Evolutionary conservation across 2,797 vertebrate species (phyloP).

Genomic region (Xenops minutus): DNA sequence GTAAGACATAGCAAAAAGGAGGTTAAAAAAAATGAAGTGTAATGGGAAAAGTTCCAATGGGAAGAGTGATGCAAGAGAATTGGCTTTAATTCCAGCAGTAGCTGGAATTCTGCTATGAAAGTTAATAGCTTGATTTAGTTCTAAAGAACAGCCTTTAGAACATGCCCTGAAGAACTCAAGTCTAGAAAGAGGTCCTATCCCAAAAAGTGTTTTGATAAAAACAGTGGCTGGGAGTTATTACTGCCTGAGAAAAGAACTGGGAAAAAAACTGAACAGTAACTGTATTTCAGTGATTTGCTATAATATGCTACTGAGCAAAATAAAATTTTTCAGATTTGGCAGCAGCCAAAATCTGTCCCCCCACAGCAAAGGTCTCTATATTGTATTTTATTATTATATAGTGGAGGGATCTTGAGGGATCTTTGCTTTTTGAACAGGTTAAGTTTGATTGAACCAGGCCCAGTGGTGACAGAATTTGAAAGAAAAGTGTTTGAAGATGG

Average conservation of each 20-base stretch:
- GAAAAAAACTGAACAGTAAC: background rate
- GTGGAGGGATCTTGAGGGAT: background rate
- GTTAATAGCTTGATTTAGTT: background rate
- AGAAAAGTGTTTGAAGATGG: constrained; percentile 84
- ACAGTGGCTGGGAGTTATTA: background rate
- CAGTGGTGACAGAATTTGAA: constrained; percentile 88
- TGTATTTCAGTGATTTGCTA: background rate
- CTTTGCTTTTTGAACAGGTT: constrained; percentile 67
- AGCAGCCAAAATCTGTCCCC: background rate
- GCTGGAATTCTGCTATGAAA: background rate
- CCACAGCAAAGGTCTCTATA: background rate
- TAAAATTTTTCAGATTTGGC: background rate
- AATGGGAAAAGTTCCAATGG: background rate
- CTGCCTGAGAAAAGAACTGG: background rate
- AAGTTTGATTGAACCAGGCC: constrained; percentile 87
- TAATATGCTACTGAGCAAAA: background rate
- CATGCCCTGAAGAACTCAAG: background rate
- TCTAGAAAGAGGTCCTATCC: background rate
- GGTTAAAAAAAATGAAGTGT: background rate
- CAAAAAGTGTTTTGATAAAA: background rate
- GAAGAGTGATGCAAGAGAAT: background rate
- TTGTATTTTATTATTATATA: background rate
- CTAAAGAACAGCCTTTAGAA: background rate
- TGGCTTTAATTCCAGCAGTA: background rate
- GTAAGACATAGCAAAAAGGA: background rate